A percentile compares a stretch with the other conserved stretches of the same genome.
These are phyloP conservation scores for Malacoctenus gilli DNA, from an alignment of 2,797 vertebrate genomes.

Conservation along the genomic window DNA sequence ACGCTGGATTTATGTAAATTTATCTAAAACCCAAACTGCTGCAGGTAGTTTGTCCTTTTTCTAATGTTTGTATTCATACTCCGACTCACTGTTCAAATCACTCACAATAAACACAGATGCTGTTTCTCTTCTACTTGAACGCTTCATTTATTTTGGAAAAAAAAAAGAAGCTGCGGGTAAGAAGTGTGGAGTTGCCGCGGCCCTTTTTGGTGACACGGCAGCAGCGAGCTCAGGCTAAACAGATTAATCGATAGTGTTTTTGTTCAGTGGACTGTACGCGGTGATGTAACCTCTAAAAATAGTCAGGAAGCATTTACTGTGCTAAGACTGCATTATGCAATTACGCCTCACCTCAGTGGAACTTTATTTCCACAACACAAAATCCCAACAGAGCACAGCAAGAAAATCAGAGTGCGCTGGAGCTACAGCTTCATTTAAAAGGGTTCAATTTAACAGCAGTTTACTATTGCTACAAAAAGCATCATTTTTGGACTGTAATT, in stretches of 20 bases:
- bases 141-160: constrained; percentile 6
- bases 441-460: too few species aligned
- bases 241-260: constrained; percentile 29
- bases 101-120: constrained; percentile 49
- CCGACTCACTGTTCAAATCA: constrained; percentile 15
- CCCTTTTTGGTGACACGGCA: not conserved
- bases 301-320: constrained; percentile 38
- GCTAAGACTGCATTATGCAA: constrained; percentile 51
- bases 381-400: too few species aligned
- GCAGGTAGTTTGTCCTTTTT: constrained; percentile 12
- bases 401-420: too few species aligned
- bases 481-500: too few species aligned
- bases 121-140: constrained; percentile 25
- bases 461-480: too few species aligned
- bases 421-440: too few species aligned
- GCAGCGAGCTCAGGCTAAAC: constrained; percentile 30
- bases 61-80: constrained; percentile 1
- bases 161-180: not conserved
- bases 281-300: constrained; percentile 50
- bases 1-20: constrained; percentile 15
- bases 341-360: constrained; percentile 23
- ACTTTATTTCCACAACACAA: not conserved
- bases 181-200: too few species aligned
- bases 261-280: constrained; percentile 11
- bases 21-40: constrained; percentile 1